Evolutionary conservation across 2,797 vertebrate species (phyloP), one percentile per base, ranked within the genome.

Genomic region (Pangasius djambal): DNA sequence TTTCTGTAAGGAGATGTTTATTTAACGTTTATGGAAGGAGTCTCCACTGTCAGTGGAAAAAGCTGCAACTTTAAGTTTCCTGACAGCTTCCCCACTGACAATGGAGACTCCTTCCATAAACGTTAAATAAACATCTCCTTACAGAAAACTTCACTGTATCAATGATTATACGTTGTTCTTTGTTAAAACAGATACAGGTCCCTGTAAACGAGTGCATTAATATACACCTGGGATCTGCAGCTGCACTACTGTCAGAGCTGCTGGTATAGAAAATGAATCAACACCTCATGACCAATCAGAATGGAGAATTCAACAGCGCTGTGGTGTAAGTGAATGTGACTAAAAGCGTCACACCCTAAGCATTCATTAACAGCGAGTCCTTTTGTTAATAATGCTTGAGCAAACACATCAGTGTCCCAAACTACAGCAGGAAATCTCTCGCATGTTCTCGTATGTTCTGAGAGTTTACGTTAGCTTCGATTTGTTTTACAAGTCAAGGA

Each of bases 401-500:
- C 20, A 63, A 61, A 84, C 81, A 83, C 22, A 31, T 22, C 69
- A 20, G 55, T 10, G 28, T 63, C 57, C 31, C 65, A 52, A 40
- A 77, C 55, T 50, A 70, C 28, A 44, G 7, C 79, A 63, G 69
- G 55, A 48, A 63, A 84, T 52, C 13, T 7, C 44, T 48, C 44
- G 40, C 0, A 3, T 75, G 31, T 44, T 28, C 12, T 10, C 25
- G 37, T 78, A 84, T 18, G 89, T 83, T 63, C n/a, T 0, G 69
- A 65, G 67, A 48, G 87, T 87, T 90, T 88, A 87, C 59, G 83
- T 83, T 44, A 72, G 85, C 20, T 52, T 34, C 69, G 89, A 83
- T 81, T 77, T 63, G 28, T 75, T 55, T 85, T 72, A 22, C 13
- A 15, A 22, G 12, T 37, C 59, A 67, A 50, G 86, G 88, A 91